A percentile compares a stretch with the other conserved stretches of the same genome.
These are phyloP conservation scores for Austrolebias charrua DNA, from an alignment of 2,797 vertebrate genomes.

Conservation along the genomic window DNA sequence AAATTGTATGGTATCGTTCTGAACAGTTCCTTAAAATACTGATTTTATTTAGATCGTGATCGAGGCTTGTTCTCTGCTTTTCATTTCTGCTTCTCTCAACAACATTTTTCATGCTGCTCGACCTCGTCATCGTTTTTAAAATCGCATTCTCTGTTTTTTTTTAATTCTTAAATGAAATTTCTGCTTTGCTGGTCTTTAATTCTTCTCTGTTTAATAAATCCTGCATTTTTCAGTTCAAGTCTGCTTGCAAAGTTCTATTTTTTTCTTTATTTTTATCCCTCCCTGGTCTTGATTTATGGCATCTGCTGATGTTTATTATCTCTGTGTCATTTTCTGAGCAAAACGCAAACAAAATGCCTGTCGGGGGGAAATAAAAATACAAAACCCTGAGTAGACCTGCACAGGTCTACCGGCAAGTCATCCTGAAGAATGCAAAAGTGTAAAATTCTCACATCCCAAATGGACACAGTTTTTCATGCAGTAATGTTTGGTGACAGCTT, in stretches of 20 bases:
- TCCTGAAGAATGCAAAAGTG: slow-evolving; percentile 19
- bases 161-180: too few species aligned
- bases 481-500: slow-evolving; percentile 26
- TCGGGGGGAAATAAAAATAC: too few species aligned
- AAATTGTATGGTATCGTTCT: too few species aligned
- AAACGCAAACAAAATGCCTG: too few species aligned
- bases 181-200: too few species aligned
- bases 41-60: too few species aligned
- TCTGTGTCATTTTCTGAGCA: background rate
- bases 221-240: background rate
- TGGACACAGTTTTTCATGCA: slow-evolving; percentile 17
- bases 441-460: slow-evolving; percentile 24
- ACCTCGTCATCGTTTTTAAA: too few species aligned
- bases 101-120: too few species aligned
- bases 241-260: background rate
- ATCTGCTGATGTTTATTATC: background rate
- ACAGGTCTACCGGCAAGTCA: slow-evolving; percentile 1
- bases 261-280: background rate
- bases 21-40: too few species aligned
- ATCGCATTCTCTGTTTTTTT: too few species aligned
- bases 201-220: background rate
- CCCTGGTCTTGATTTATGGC: background rate
- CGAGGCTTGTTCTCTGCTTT: background rate
- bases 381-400: too few species aligned
- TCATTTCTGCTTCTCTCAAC: background rate